Evolutionary conservation across 2,113 vertebrate genomes (phyloP).

Genomic region (Toxotes jaculatrix): DNA sequence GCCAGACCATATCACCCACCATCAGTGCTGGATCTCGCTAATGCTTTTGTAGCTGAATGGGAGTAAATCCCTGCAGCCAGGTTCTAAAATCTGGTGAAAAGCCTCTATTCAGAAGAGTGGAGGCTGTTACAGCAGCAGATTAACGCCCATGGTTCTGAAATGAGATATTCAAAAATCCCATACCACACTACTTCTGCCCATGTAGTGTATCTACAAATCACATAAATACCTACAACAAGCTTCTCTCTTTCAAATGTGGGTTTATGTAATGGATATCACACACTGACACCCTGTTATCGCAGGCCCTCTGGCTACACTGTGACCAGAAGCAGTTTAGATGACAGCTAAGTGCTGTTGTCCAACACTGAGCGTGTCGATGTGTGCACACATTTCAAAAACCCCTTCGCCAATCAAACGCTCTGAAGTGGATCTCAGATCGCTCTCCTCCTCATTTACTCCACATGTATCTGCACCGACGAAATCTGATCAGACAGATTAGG

Average conservation of each 20-base stretch:
- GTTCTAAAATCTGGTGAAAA: neutral
- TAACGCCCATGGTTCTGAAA: neutral
- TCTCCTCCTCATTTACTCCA: slow-evolving; percentile 1
- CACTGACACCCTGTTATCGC: slow-evolving; percentile 10
- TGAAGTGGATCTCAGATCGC: neutral
- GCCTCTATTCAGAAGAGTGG: neutral
- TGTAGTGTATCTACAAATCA: neutral
- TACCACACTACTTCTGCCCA: neutral
- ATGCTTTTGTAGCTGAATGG: neutral
- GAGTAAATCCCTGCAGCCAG: slow-evolving; percentile 8
- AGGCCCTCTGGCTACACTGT: neutral
- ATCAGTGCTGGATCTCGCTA: neutral
- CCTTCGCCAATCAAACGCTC: neutral
- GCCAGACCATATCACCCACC: neutral
- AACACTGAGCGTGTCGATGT: neutral
- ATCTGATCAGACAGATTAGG: neutral
- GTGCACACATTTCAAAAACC: neutral
- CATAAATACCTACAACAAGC: neutral
- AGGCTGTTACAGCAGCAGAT: neutral
- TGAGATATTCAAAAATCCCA: neutral
- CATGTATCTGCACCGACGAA: neutral
- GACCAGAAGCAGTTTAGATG: slow-evolving; percentile 23
- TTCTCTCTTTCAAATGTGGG: neutral
- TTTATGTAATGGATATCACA: slow-evolving; percentile 8
- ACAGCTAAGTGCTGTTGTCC: slow-evolving; percentile 30